Evolutionary conservation across 2,113 vertebrate genomes (phyloP).

Genomic region (Cynoglossus semilaevis): DNA sequence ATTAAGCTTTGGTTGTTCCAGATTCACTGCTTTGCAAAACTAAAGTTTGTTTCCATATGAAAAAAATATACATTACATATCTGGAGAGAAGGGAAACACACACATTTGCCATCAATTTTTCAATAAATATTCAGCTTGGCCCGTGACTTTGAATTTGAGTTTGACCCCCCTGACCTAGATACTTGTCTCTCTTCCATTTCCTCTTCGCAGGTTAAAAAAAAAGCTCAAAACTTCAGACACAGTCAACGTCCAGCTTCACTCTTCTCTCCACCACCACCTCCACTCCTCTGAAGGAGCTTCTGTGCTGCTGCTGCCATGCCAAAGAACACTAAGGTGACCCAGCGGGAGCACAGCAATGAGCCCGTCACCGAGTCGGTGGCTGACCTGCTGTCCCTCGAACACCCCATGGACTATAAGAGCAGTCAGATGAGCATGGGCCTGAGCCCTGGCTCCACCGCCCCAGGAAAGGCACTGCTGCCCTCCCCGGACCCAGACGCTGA

Average conservation of each 20-base stretch:
- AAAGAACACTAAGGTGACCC: constrained; percentile 97
- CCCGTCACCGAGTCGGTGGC: constrained; percentile 97
- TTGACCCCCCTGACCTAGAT: too few relatives aligned
- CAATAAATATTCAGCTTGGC: too few relatives aligned
- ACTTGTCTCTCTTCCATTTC: background rate
- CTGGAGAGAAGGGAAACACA: too few relatives aligned
- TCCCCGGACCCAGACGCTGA: constrained; percentile 80
- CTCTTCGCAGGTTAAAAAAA: constrained; percentile 46
- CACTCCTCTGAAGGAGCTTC: constrained; percentile 18
- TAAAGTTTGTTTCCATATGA: too few relatives aligned
- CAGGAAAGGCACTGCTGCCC: constrained; percentile 79
- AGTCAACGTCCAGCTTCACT: constrained; percentile 10
- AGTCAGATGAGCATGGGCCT: constrained; percentile 88
- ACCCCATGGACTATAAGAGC: constrained; percentile 95
- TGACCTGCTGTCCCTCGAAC: constrained; percentile 92
- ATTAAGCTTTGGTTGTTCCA: too few relatives aligned
- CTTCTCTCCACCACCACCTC: constrained; percentile 5
- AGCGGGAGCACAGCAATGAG: constrained; percentile 92
- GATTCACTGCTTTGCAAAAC: too few relatives aligned
- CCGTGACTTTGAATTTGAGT: too few relatives aligned
- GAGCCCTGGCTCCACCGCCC: constrained; percentile 70
- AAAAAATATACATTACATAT: too few relatives aligned
- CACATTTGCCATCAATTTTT: too few relatives aligned
- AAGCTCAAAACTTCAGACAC: constrained; percentile 26
- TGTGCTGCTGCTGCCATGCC: constrained; percentile 78